Evolutionary conservation across 2,113 vertebrate species (phyloP), one percentile per base, ranked within the genome.

Genomic region (Labeo rohita): DNA sequence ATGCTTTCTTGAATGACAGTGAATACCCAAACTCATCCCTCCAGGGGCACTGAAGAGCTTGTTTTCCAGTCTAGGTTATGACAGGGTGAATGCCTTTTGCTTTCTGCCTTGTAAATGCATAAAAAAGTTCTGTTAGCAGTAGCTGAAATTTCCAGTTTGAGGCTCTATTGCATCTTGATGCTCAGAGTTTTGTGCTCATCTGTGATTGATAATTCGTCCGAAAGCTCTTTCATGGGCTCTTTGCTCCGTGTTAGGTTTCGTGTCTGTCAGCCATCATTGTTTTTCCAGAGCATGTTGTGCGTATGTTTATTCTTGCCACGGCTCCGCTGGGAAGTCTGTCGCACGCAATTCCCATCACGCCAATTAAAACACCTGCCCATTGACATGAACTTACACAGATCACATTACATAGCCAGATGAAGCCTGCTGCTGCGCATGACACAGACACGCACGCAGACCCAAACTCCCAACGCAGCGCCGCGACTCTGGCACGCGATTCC

Each of bases 311-410:
- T 75, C n/a, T 45, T 39, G 61, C 70, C 5, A 12, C 8, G 7
- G 13, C 13, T 1, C 59, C 43, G 6, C 56, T 49, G 88, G 86
- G 50, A 47, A 70, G 80, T 65, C 66, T 28, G 80, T 49, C 54
- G 56, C 88, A 89, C 86, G 88, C 86, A n/a, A 87, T 70, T 80
- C 85, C 88, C 86, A 6, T 21, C 84, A 6, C 86, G 36, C 73
- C 84, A 34, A 85, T 85, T 83, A 87, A 54, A 86, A n/a, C 88
- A 73, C 50, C 59, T 47, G 66, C 43, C 52, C 52, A 47, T 15
- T 84, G 82, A 68, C 43, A 39, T 16, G 34, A 50, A 73, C 52
- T 76, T 54, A 63, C 8, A 68, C 49, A 8, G 47, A 75, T 74
- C 45, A 45, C 75, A 61, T 45, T 61, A 74, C 68, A 28, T 34